phyloP scores from a whole-genome alignment of 1,140 invertebrate species.

The Lamellibrachia luymesi region DNA sequence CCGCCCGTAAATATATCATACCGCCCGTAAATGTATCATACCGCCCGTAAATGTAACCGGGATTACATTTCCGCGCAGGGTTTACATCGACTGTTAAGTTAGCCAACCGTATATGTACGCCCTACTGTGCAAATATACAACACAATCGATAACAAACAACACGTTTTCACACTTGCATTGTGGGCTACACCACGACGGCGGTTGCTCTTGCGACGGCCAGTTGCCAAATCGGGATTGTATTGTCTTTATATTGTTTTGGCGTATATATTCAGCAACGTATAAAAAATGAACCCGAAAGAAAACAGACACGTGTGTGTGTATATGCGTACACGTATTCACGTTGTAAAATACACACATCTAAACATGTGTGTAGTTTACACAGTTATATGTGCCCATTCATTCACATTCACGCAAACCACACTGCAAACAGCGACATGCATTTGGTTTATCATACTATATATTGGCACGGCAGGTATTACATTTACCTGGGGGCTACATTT shows the following conservation, averaged over 20 bases:
- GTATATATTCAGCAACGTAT: neutral
- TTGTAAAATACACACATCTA: too few relatives aligned
- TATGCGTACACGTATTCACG: neutral
- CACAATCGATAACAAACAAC: neutral
- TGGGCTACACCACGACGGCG: neutral
- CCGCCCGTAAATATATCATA: neutral
- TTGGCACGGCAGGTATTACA: neutral
- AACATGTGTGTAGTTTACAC: too few relatives aligned
- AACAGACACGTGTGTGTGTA: neutral
- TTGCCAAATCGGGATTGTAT: neutral
- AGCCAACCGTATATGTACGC: neutral
- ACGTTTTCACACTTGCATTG: neutral
- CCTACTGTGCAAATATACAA: neutral
- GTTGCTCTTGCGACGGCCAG: neutral
- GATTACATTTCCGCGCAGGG: neutral
- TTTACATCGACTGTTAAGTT: neutral
- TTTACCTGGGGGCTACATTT: neutral
- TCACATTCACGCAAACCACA: neutral
- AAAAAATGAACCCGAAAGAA: neutral
- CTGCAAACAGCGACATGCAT: neutral
- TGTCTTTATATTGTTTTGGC: neutral
- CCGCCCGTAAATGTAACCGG: neutral
- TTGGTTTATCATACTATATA: neutral
- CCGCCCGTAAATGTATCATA: neutral
- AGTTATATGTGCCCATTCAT: neutral